Conservation (phyloP, 2,888 invertebrate species). For the Chrysopilus asiliformis region DNA sequence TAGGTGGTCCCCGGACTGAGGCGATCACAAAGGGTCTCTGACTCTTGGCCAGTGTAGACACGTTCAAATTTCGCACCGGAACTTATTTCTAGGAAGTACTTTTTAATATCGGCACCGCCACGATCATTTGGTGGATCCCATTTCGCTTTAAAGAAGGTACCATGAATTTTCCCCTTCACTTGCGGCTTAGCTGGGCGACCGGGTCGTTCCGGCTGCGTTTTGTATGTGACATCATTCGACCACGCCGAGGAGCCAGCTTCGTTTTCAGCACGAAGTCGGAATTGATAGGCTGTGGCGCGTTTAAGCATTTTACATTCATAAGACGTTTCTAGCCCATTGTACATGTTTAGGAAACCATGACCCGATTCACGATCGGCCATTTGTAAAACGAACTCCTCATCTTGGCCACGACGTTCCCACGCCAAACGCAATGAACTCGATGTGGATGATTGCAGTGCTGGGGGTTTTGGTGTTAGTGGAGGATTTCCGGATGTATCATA, state of each 20-base stretch:
- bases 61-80: slow-evolving; percentile 57
- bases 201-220: slow-evolving; percentile 68
- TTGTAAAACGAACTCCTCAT: slow-evolving; percentile 71
- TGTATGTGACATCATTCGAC: slow-evolving; percentile 65
- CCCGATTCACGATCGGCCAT: slow-evolving; percentile 56
- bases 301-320: slow-evolving; percentile 54
- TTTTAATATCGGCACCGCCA: slow-evolving; percentile 57
- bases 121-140: slow-evolving; percentile 71
- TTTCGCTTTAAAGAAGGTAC: slow-evolving; percentile 62
- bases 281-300: slow-evolving; percentile 67
- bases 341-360: slow-evolving; percentile 67
- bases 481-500: slow-evolving; percentile 68
- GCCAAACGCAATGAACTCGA: slow-evolving; percentile 51
- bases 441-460: slow-evolving; percentile 49
- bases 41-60: slow-evolving; percentile 61
- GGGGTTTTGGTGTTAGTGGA: slow-evolving; percentile 66
- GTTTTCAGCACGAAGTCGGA: slow-evolving; percentile 68
- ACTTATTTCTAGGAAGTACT: slow-evolving; percentile 58
- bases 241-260: slow-evolving; percentile 72
- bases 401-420: slow-evolving; percentile 62
- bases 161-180: slow-evolving; percentile 69
- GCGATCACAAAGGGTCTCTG: slow-evolving; percentile 68
- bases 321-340: slow-evolving; percentile 59
- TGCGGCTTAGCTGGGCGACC: slow-evolving; percentile 61
- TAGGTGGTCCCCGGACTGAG: slow-evolving; percentile 71